These are phyloP conservation scores for Melolontha melolontha DNA, from an alignment of 2,888 invertebrate genomes.

Conservation along the genomic window DNA sequence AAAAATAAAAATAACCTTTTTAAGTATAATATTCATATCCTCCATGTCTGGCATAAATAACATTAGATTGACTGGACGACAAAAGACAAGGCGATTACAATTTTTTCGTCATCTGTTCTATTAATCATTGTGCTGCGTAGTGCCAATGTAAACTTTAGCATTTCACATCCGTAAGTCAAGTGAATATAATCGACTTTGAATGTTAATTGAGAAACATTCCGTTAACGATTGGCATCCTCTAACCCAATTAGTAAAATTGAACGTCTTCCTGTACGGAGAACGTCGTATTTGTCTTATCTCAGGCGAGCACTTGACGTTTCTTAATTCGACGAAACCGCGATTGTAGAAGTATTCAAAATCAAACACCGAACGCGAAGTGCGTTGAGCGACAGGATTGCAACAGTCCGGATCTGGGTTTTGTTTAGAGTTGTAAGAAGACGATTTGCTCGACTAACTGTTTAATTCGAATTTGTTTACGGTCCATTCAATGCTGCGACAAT, in stretches of 20 bases:
- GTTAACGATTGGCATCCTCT: conserved; percentile 34
- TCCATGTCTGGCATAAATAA: neutral
- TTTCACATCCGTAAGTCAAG: conserved; percentile 31
- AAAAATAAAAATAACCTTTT: too few species aligned
- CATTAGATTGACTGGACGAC: neutral
- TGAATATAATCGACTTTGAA: conserved; percentile 15
- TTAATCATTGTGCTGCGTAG: too few species aligned
- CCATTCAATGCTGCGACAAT: neutral
- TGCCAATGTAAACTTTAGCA: conserved; percentile 25
- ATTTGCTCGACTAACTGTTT: conserved; percentile 31
- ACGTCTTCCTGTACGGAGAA: conserved; percentile 16
- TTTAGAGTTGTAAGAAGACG: conserved; percentile 17
- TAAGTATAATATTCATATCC: neutral
- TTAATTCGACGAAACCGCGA: conserved; percentile 6
- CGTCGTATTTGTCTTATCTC: conserved; percentile 12
- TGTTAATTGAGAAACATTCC: conserved; percentile 14
- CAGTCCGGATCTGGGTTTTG: conserved; percentile 16
- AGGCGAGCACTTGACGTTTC: neutral
- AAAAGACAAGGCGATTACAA: neutral
- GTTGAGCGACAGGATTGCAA: conserved; percentile 6
- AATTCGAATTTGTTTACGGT: conserved; percentile 3
- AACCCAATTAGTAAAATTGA: conserved; percentile 33
- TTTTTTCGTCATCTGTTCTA: neutral
- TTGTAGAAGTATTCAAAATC: neutral
- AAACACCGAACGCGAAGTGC: neutral